Conservation (phyloP, 2,797 vertebrate species). For the Cossypha polioptera region DNA sequence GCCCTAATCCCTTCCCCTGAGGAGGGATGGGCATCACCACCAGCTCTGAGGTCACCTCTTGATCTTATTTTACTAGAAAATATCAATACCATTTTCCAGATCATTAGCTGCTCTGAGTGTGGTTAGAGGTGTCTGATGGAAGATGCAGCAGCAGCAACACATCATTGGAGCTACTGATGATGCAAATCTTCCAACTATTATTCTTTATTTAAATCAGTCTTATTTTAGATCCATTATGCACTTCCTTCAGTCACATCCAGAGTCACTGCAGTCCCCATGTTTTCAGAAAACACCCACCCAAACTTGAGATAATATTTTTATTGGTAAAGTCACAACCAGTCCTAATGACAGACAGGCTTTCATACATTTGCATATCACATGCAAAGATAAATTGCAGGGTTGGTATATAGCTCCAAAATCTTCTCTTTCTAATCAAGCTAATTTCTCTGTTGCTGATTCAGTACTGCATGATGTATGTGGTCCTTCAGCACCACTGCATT, state of each 20-base stretch:
- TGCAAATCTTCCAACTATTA: neutral
- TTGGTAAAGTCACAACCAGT: neutral
- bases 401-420: neutral
- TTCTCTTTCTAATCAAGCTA: neutral
- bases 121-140: neutral
- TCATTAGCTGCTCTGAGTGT: neutral
- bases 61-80: neutral
- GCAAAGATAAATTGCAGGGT: neutral
- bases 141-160: neutral
- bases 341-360: neutral
- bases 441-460: neutral
- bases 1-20: neutral
- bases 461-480: neutral
- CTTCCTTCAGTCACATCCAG: neutral
- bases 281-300: neutral
- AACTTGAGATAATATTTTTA: neutral
- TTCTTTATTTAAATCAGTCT: neutral
- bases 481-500: neutral
- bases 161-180: neutral
- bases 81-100: neutral
- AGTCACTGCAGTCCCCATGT: neutral
- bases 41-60: neutral
- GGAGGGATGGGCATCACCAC: neutral
- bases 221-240: neutral
- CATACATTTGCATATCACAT: neutral